Evolutionary conservation across 2,888 invertebrate species (phyloP).

Genomic region (Stenodera caucasica): DNA sequence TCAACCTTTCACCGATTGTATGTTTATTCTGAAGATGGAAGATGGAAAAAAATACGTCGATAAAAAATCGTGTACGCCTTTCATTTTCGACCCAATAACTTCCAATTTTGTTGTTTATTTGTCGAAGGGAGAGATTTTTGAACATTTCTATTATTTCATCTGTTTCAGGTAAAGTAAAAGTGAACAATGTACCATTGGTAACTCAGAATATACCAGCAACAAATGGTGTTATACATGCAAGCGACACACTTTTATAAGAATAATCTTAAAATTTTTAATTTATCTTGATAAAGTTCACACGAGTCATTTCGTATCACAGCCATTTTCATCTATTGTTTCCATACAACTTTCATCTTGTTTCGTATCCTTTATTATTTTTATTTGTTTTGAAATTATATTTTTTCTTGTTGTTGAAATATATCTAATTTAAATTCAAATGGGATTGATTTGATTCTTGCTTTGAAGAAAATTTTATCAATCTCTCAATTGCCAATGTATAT

Average conservation of each 20-base stretch:
- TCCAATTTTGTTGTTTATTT: background rate
- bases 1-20: constrained; percentile 14
- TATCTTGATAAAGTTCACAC: constrained; percentile 11
- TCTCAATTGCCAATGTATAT: background rate
- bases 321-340: background rate
- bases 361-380: background rate
- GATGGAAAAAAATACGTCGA: too few relatives aligned
- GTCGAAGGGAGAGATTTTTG: background rate
- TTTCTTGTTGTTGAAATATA: background rate
- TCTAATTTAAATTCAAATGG: background rate
- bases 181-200: constrained; percentile 78
- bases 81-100: constrained; percentile 10
- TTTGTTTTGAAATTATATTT: background rate
- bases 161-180: constrained; percentile 75
- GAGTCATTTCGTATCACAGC: background rate
- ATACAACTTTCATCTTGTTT: background rate
- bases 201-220: constrained; percentile 87
- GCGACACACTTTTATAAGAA: constrained; percentile 68
- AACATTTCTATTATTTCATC: constrained; percentile 18
- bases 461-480: background rate
- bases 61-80: background rate
- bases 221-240: constrained; percentile 84
- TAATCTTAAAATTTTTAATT: constrained; percentile 5
- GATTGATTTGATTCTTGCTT: background rate
- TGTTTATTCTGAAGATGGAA: background rate